Evolutionary conservation across 2,797 vertebrate genomes (phyloP).

Genomic region (Argentina silus): DNA sequence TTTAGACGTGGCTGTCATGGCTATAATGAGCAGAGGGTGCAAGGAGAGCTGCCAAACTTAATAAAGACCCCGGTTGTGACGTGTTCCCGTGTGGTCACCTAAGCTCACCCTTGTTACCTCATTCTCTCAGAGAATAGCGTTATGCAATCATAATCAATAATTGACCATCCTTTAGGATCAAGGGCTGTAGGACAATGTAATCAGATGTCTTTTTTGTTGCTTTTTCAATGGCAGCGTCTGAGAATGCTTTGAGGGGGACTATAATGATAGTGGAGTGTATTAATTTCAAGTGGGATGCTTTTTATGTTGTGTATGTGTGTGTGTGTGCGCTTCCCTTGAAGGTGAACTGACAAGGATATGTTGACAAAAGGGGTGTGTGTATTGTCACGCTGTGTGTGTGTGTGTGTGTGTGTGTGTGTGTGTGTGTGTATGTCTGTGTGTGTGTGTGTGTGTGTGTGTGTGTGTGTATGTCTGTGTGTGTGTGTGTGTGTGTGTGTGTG

Average conservation of each 20-base stretch:
- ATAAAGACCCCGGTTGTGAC: conserved; percentile 30
- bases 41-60: conserved; percentile 49
- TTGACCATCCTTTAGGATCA: conserved; percentile 36
- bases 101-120: conserved; percentile 12
- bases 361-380: conserved; percentile 15
- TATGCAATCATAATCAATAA: conserved; percentile 60
- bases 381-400: conserved; percentile 7
- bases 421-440: conserved; percentile 4
- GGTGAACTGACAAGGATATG: conserved; percentile 46
- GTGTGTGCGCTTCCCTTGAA: conserved; percentile 33
- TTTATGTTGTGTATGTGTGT: conserved; percentile 18
- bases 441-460: conserved; percentile 1
- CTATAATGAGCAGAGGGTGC: conserved; percentile 31
- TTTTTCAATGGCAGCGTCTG: conserved; percentile 6
- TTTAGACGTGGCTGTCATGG: conserved; percentile 41
- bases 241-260: conserved; percentile 38
- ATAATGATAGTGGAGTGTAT: conserved; percentile 41
- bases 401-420: conserved; percentile 1
- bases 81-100: conserved; percentile 17
- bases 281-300: conserved; percentile 43
- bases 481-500: conserved; percentile 8
- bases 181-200: conserved; percentile 16
- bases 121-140: conserved; percentile 34
- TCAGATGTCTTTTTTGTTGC: conserved; percentile 16
- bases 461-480: conserved; percentile 3